Base-by-base conservation (phyloP, 2,113 vertebrate species). In the Paracanthobrama guichenoti region DNA sequence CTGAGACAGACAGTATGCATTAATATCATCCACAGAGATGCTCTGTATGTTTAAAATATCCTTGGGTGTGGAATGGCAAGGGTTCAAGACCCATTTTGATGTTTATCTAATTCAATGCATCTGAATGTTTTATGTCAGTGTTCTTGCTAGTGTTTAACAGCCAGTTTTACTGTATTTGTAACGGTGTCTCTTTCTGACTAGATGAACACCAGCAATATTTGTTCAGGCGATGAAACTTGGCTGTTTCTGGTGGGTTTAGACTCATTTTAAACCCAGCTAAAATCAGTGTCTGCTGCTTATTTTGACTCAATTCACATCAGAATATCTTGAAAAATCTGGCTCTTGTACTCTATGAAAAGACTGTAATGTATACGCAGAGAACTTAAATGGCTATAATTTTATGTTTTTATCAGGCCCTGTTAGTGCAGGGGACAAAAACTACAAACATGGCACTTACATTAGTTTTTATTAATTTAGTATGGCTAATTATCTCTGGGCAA, bases 1-100 rank as follows among this genome's bases (percentile, higher is more conserved):
- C 93, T 0, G 94, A 94, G 86, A 91, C 89, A 0, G 92, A 94
- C 90, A 91, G 91, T 85, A 93, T 90, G 88, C 92, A 92, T 84
- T 92, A 90, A 18, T 86, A 71, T 0, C 92, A 90, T 42, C 35
- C 9, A 12, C 35, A 69, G 9, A 39, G 35, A 12, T 22, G 66
- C 42, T 74, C 24, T 73, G 12, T 71, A 57, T 26, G 66, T 57
- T 76, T 76, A 22, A 76, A 59, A 59, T 46, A n/a, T 26, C 26
- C 26, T 14, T 0, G 48, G 13, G 3, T 50, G 31, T 53, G 24
- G 24, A 59, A 6, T 74, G 9, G 48, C 3, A 75, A 55, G 16
- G 20, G 18, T 57, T 76, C 18, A 57, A 55, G 11, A 35, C 28
- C 10, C 5, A 39, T 11, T 11, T 28, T 57, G 18, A 75, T 57